Base-by-base conservation (phyloP, 2,113 vertebrate species). In the Camarhynchus parvulus region DNA sequence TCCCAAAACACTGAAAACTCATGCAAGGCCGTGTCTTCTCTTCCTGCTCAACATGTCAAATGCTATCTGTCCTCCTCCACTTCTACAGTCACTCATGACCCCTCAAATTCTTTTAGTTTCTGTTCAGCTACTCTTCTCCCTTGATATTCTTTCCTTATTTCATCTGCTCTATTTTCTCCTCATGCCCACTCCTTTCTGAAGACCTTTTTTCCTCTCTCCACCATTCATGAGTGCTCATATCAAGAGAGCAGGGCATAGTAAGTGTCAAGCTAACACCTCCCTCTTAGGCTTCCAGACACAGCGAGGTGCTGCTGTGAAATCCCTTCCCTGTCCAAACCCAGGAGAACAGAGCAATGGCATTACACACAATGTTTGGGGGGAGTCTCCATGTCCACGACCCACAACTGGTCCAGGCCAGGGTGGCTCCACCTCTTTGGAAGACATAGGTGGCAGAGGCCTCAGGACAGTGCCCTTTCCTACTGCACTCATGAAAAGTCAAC, bases 171-270 rank as follows among this genome's bases (percentile, higher is more conserved):
- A 28, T 28, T 77, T 56, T 70, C 42, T 50, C 39, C 55, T 33
- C 15, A 50, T 63, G 23, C 5, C 6, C 23, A 8, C 25, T 70
- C 42, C 33, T 59, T 87, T 67, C 61, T 87, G 39, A 95, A 92
- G 46, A 39, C 16, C n/a, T 24, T 31, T 24, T 35, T 64, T 83
- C 49, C 39, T 79, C 49, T 44, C 69, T 37, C 33, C 62, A 44
- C 52, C 1, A 0, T 1, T 9, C 15, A 3, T 0, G 1, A 69
- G 33, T 14, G 39, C 52, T 18, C 53, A 50, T 41, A 55, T 31
- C 39, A 85, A 68, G 49, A 2, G 11, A 76, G 30, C 33, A 79
- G 24, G 80, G 16, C 49, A 35, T 3, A 61, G 1, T 8, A 64
- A 49, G 8, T 13, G 14, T 47, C 39, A 42, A 21, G 14, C 18